Evolutionary conservation across 2,888 invertebrate genomes (phyloP), one percentile per base, ranked within the genome.

Genomic region (Stegana nigrithorax): DNA sequence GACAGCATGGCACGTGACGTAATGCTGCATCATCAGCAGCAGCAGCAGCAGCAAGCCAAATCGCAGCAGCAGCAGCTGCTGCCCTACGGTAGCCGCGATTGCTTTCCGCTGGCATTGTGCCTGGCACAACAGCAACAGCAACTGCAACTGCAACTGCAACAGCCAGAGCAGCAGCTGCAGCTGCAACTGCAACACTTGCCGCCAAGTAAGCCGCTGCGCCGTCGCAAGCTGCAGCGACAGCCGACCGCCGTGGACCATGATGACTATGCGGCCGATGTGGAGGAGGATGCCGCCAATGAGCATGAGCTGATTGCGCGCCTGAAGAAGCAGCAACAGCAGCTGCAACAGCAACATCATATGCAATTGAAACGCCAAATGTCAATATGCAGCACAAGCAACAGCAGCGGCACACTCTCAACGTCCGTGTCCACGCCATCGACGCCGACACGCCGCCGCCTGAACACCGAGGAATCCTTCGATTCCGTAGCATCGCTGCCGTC

Each of bases 201-300:
- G 36, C 78, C 80, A 44, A 70, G 50, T 27, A 78, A 78, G 39
- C 68, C 71, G 17, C 44, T 70, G 61, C 78, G 81, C 44, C 70
- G 68, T 29, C 76, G 73, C 39, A 73, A 73, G 14, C 56, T 82
- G 53, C 81, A 77, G 17, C 76, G 82, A 1, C 82, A 82, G 14
- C 73, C 75, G 36, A 68, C 73, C 2, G 57, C 74, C 3, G 58
- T 61, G 0, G 72, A 73, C n/a, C 66, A 74, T 19, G 73, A 73
- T 2, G 82, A 80, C 50, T 77, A 80, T 63, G 78, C 78, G 0
- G 76, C 76, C 10, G 83, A 82, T 65, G 62, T 81, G 32, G 81
- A 82, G 65, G 81, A 81, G 56, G 75, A 79, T 19, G 78, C 67
- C 4, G 76, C 71, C 1, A 60, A 69, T 17, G 29, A 12, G 29